Evolutionary conservation across 2,113 vertebrate genomes (phyloP).

Genomic region (Zingel zingel): DNA sequence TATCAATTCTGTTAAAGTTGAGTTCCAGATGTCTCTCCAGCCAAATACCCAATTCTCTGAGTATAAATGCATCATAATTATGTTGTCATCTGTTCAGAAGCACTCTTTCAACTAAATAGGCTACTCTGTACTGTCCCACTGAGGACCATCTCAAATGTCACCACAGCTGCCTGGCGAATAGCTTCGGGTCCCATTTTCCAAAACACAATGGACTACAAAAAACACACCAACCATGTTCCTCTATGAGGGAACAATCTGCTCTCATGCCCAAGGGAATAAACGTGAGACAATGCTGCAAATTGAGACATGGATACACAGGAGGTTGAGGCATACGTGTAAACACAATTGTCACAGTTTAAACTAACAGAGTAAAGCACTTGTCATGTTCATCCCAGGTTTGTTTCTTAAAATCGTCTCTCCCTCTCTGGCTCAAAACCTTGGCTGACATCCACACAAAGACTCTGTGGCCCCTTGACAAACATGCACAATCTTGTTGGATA

Average conservation of each 20-base stretch:
- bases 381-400: background rate
- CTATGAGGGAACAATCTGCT: conserved; percentile 37
- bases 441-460: conserved; percentile 28
- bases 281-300: conserved; percentile 48
- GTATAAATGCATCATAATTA: conserved; percentile 4
- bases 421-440: conserved; percentile 19
- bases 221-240: conserved; percentile 43
- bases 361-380: conserved; percentile 30
- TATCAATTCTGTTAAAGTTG: background rate
- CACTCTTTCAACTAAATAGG: conserved; percentile 4
- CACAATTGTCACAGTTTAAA: conserved; percentile 29
- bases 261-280: conserved; percentile 37
- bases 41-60: background rate
- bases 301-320: conserved; percentile 36
- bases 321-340: conserved; percentile 24
- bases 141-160: conserved; percentile 70
- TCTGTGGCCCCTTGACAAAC: conserved; percentile 19
- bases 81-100: conserved; percentile 22
- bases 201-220: conserved; percentile 68
- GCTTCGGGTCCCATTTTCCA: conserved; percentile 53
- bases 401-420: conserved; percentile 17
- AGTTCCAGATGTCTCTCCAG: background rate
- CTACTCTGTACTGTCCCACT: conserved; percentile 26
- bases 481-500: background rate
- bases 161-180: conserved; percentile 66